Evolutionary conservation across 2,888 invertebrate genomes (phyloP), one percentile per base, ranked within the genome.

Genomic region (Frankliniella fusca): DNA sequence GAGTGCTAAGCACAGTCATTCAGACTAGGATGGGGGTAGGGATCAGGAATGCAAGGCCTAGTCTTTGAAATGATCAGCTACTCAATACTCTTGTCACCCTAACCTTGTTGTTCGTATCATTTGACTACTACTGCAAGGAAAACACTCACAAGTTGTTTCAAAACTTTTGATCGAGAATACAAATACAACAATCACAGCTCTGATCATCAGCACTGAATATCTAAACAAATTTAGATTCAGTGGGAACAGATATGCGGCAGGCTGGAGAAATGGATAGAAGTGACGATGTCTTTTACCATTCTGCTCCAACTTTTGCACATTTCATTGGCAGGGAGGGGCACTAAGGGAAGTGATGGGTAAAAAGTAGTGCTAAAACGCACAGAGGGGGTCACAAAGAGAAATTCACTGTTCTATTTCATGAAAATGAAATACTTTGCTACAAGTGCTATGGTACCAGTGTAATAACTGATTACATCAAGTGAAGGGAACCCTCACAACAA

Each of bases 51-150:
- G 70, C 70, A 27, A 76, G 27, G 27, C 70, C 70, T 76, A 76
- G 70, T 76, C 70, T 23, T 76, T 5, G 8, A 76, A n/a, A 12
- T 76, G 70, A 76, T 76, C 70, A 27, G n/a, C 27, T 23, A 12
- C 70, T 76, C 70, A 76, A 76, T 27, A 76, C 70, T 38, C 38
- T 76, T 76, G 70, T 76, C 70, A 18, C 15, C 61, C 27, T 27
- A 76, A 76, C 70, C 70, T 76, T 76, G n/a, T 20, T 23, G 70
- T 23, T 76, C 70, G 27, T 27, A 76, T 27, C 3, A 23, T 76
- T 27, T 76, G 70, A 76, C 70, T 76, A 76, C 27, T 76, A 27
- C 70, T 76, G 23, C 70, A 76, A 76, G 70, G 70, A 27, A 76
- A 76, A 27, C n/a, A n/a, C 70, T 76, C 70, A 76, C 70, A 76